Base-by-base conservation (phyloP, 2,113 vertebrate species). In the Fukomys damarensis region DNA sequence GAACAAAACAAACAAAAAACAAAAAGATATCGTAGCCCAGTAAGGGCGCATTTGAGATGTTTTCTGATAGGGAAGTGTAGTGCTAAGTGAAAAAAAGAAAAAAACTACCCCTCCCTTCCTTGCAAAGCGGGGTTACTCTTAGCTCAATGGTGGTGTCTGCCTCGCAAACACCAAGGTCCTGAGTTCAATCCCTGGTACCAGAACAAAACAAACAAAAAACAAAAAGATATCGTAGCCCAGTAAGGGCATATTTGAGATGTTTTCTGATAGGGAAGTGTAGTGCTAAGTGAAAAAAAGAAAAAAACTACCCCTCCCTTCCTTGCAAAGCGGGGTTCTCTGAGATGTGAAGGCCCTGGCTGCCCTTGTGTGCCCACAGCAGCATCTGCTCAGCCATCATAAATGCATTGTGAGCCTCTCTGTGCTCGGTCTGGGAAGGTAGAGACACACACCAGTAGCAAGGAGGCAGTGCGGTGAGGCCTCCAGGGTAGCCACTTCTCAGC, bases 311-410 rank as follows among this genome's bases (percentile, higher is more conserved):
- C 38, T 76, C 38, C 28, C 3, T 46, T 30, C 30, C 43, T 77
- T 49, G 30, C 14, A 26, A 49, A 49, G 30, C 26, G 26, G 24
- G 70, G 41, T 46, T 5, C 12, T 76, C 72, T 41, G 22, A 24
- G 24, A 5, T 72, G 38, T 9, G 38, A 26, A 49, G 74, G 74
- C 7, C 26, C 43, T 1, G 14, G 17, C 13, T 24, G 0, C 10
- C 32, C 13, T 30, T 1, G 4, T 52, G 65, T 5, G 4, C 38
- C 26, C 3, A 0, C 7, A 16, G 32, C 12, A 35, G 32, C 56
- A 6, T 52, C 61, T 81, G 81, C 63, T 91, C 11, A 38, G 54
- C 54, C 30, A 1, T 5, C 72, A 5, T 0, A 7, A 7, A 5
- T 90, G 13, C 54, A 13, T 79, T 22, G 35, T 10, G 54, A 58